These are phyloP conservation scores for Argyresthia goedartella DNA, from an alignment of 2,888 invertebrate species.

Conservation along the genomic window DNA sequence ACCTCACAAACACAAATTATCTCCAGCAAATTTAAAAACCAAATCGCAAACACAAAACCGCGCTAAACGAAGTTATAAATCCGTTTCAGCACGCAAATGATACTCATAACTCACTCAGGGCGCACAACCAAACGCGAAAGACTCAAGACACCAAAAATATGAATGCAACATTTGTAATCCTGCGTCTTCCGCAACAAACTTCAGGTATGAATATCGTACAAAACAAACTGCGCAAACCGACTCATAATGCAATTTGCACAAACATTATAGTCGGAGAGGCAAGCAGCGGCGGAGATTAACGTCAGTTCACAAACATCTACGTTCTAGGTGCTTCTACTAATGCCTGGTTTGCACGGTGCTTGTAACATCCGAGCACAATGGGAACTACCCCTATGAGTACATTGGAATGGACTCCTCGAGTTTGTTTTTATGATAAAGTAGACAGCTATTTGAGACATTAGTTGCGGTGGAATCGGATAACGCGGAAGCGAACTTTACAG, in stretches of 20 bases:
- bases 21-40: too few species aligned
- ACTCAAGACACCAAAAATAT: constrained; percentile 1
- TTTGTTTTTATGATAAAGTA: too few species aligned
- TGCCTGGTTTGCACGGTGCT: background rate
- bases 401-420: too few species aligned
- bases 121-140: background rate
- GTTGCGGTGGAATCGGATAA: too few species aligned
- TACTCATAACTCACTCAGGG: background rate
- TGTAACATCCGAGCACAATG: too few species aligned
- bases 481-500: too few species aligned
- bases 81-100: background rate
- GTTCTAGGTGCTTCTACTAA: constrained; percentile 9
- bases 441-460: too few species aligned
- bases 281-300: constrained; percentile 7
- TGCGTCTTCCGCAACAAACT: constrained; percentile 4
- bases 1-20: too few species aligned
- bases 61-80: too few species aligned
- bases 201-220: constrained; percentile 27
- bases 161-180: constrained; percentile 5
- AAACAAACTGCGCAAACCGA: constrained; percentile 21
- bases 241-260: constrained; percentile 48
- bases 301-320: constrained; percentile 10
- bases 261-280: constrained; percentile 34
- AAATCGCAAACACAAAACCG: too few species aligned
- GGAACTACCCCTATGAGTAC: too few species aligned